A percentile compares a stretch with the other conserved stretches of the same genome.
Conservation (phyloP, 2,797 vertebrate species). For the Onychomys torridus region DNA sequence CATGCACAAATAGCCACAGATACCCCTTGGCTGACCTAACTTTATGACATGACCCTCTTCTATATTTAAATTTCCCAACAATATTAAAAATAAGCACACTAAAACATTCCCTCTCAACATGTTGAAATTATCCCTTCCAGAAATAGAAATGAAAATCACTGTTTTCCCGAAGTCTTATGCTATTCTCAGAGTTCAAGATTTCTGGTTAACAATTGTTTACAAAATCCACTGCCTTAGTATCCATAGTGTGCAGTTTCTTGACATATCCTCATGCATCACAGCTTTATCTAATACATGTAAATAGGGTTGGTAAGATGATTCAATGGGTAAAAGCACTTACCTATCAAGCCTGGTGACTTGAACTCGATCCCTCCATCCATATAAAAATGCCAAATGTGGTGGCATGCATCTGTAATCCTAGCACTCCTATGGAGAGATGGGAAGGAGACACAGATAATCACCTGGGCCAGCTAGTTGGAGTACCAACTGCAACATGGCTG, state of each 20-base stretch:
- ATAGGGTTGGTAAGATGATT: background rate
- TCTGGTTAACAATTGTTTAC: background rate
- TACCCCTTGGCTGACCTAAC: background rate
- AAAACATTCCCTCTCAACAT: background rate
- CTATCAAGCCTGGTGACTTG: background rate
- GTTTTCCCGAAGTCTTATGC: background rate
- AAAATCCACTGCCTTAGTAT: background rate
- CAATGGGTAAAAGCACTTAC: background rate
- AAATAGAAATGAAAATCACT: background rate
- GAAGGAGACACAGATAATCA: background rate
- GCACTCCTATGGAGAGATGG: background rate
- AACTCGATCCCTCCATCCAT: background rate
- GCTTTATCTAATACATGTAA: background rate
- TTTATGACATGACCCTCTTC: background rate
- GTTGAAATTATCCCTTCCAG: background rate
- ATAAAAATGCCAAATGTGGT: background rate
- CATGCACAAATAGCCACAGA: background rate
- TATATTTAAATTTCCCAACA: background rate
- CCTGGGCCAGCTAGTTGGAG: too few relatives aligned
- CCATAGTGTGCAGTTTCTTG: background rate
- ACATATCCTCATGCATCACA: background rate
- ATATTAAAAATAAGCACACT: background rate
- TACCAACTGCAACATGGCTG: too few relatives aligned
- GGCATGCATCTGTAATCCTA: background rate
- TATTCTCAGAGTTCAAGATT: background rate